Percentiles rank a stretch among this genome's conserved stretches.
Conservation (phyloP, 1,140 invertebrate species). For the Drosophila novamexicana region DNA sequence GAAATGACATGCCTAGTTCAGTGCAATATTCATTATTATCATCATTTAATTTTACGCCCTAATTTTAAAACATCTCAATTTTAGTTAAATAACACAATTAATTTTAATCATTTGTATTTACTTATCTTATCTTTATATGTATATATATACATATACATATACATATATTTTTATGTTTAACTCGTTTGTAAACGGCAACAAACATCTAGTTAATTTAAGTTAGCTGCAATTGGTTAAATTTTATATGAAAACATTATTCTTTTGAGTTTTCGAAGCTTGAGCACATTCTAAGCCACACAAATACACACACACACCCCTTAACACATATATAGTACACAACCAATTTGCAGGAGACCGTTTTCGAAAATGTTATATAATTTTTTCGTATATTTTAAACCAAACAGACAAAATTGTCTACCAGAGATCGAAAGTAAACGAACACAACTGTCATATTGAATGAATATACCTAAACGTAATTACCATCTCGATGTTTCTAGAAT, state of each 20-base stretch:
- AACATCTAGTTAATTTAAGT: conserved; percentile 70
- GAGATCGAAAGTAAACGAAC: conserved; percentile 77
- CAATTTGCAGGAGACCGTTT: conserved; percentile 42
- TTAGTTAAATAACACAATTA: conserved; percentile 38
- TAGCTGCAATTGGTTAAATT: conserved; percentile 69
- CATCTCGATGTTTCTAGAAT: conserved; percentile 73
- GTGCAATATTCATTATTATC: conserved; percentile 73
- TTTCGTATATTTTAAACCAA: conserved; percentile 67
- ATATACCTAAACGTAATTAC: conserved; percentile 55
- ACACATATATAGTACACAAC: conserved; percentile 39
- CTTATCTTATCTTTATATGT: conserved; percentile 5
- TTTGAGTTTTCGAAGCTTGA: conserved; percentile 59
- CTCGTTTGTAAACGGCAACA: conserved; percentile 18
- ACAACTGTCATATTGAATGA: conserved; percentile 79
- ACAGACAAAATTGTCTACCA: conserved; percentile 44
- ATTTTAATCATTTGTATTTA: conserved; percentile 47
- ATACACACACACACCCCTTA: conserved; percentile 22
- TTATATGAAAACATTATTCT: conserved; percentile 13
- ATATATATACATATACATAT: background rate
- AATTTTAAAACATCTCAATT: conserved; percentile 47
- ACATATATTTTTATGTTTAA: conserved; percentile 18
- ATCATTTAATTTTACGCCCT: conserved; percentile 49
- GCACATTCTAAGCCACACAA: conserved; percentile 63
- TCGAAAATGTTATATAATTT: conserved; percentile 72
- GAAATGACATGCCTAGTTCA: conserved; percentile 76